Base-by-base conservation (phyloP, 2,888 invertebrate genomes). In the Clanis bilineata region DNA sequence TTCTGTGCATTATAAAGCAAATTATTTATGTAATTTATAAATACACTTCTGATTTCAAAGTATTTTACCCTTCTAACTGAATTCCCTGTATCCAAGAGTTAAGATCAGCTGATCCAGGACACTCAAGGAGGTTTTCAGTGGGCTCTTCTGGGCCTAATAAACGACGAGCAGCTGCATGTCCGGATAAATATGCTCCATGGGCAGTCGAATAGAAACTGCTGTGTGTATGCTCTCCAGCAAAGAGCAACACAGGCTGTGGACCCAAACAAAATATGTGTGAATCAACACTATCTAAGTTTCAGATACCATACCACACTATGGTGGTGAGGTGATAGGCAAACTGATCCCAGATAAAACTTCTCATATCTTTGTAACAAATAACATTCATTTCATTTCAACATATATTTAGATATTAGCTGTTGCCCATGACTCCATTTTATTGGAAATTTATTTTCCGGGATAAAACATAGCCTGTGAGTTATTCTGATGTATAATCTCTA, bases 161-260 rank as follows among this genome's bases (percentile, higher is more conserved):
- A 57, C 94, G 92, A 81, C 96, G 95, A 44, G 97, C 97, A 39
- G 96, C 96, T 18, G 95, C 94, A 71, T 96, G 94, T 1, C 98
- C 98, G 55, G 97, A 96, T 59, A 98, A 90, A 79, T 97, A 97
- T 39, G 98, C 98, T 55, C 98, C 98, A 82, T 98, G 98, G 38
- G 97, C 98, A 1, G 98, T 98, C 56, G 98, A 98, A 87, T 98
- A 98, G 85, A 97, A 98, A 82, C 95, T 96, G 79, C 96, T 96
- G 92, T 98, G 98, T 45, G 98, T 98, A 76, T 98, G 98, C 92
- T 98, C 98, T 63, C 98, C 98, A 73, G 98, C 98, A 93, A 98
- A 98, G 78, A 97, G 90, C 72, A 98, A 86, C 39, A 94, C 94
- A 70, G 97, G 97, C 97, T 97, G 85, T 66, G 93, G 92, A 69